Conservation (phyloP, 2,888 invertebrate species). For the Rotaria socialis region DNA sequence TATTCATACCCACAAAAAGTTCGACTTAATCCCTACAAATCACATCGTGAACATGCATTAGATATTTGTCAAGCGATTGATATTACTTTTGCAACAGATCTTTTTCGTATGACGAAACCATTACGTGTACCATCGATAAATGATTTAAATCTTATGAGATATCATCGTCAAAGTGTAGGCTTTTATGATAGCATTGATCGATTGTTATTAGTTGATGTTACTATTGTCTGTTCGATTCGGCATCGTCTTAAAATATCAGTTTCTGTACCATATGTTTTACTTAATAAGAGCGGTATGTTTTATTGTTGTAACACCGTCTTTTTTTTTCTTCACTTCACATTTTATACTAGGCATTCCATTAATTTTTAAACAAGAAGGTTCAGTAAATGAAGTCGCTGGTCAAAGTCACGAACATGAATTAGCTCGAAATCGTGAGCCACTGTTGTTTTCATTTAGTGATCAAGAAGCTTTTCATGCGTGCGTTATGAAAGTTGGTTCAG, state of each 20-base stretch:
- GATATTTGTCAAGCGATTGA: background rate
- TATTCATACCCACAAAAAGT: background rate
- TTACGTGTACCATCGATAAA: background rate
- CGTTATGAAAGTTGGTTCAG: conserved; percentile 45
- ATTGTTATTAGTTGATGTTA: background rate
- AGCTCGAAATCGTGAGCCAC: conserved; percentile 82
- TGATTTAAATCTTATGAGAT: conserved; percentile 3
- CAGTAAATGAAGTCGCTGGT: conserved; percentile 65
- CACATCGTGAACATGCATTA: conserved; percentile 6
- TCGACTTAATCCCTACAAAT: conserved; percentile 19
- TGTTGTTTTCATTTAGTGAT: conserved; percentile 87
- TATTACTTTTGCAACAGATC: background rate
- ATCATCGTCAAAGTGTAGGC: background rate
- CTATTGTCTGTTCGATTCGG: background rate
- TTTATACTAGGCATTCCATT: conserved; percentile 77
- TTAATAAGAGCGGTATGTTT: background rate
- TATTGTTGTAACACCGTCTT: background rate
- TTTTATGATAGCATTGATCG: conserved; percentile 11
- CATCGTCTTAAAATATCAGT: conserved; percentile 2
- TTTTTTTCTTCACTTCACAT: conserved; percentile 82
- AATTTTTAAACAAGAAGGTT: conserved; percentile 77
- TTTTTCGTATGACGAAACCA: conserved; percentile 7
- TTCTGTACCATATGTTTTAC: conserved; percentile 17
- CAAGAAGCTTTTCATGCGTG: conserved; percentile 69
- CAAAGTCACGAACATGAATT: conserved; percentile 90